Conservation (phyloP, 2,888 invertebrate genomes). For the Synanthedon vespiformis region DNA sequence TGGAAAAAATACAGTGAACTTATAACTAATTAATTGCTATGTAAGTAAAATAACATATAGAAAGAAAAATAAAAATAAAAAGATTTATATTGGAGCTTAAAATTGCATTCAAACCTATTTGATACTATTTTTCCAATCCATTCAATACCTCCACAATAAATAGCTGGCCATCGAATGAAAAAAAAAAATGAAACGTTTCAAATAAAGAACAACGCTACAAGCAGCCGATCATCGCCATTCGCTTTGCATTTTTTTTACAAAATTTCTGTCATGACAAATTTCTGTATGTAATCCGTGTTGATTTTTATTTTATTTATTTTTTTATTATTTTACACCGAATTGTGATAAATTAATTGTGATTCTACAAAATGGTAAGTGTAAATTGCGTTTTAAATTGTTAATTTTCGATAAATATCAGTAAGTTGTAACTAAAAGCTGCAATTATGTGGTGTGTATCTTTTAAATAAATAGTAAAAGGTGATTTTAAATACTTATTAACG, state of each 20-base stretch:
- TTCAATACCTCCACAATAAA: neutral
- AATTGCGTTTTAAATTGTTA: neutral
- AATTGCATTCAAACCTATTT: too few species aligned
- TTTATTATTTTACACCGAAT: conserved; percentile 29
- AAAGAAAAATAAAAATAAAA: too few species aligned
- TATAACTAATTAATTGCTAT: too few species aligned
- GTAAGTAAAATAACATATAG: too few species aligned
- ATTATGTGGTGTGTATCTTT: too few species aligned
- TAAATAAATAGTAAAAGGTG: too few species aligned
- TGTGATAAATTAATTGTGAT: conserved; percentile 47
- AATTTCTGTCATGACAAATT: conserved; percentile 54
- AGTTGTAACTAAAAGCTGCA: too few species aligned
- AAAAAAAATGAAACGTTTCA: conserved; percentile 18
- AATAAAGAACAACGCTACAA: conserved; percentile 42
- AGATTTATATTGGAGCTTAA: too few species aligned
- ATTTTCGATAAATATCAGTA: too few species aligned
- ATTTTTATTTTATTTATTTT: conserved; percentile 30
- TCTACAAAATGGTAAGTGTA: conserved; percentile 49
- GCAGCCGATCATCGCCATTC: conserved; percentile 42
- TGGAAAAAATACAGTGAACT: too few species aligned
- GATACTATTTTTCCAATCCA: too few species aligned
- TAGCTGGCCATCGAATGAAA: neutral
- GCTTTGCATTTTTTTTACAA: conserved; percentile 56
- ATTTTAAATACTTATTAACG: too few species aligned
- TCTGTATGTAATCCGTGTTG: conserved; percentile 41